Base-by-base conservation (phyloP, 2,797 vertebrate species). In the Megaceryle alcyon region DNA sequence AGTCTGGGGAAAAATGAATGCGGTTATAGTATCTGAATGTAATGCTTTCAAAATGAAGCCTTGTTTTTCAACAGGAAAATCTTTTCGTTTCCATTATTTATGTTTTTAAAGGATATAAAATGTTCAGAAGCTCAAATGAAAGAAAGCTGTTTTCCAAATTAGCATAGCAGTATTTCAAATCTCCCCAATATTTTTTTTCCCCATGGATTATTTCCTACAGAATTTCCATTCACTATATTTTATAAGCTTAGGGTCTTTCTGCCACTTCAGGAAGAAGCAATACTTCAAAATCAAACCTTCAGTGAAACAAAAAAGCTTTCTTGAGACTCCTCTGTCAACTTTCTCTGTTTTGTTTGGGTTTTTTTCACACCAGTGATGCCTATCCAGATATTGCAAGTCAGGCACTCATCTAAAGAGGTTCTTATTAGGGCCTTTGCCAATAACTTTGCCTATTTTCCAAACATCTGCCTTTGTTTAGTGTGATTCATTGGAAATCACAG, bases 401-500 rank as follows among this genome's bases (percentile, higher is more conserved):
- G 53, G 9, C 71, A 78, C 5, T 68, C 57, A 46, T 94, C 60
- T 93, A 23, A 86, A 84, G 78, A 9, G 2, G 44, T 71, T 85
- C 72, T 81, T 71, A 22, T 48, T 66, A 51, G 49, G 33, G 65
- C 14, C 12, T 91, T 96, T 87, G 81, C 64, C 78, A 87, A 37
- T 56, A 71, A 35, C 53, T 82, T 90, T 48, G 43, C 49, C 82
- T 82, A 2, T 93, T 95, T 90, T 92, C 86, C 19, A 28, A 94
- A 79, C 77, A 81, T 81, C 79, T 95, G 90, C 61, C 86, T 90
- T 41, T 48, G 14, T 73, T 95, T 76, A 92, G 63, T 1, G 4
- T 61, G 57, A 46, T 82, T 72, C 73, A 37, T 76, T 82, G 93
- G 76, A 94, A 91, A 75, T 86, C 73, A 86, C 72, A 94, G 80